Conservation (phyloP, 2,113 vertebrate genomes). For the Dromaius novaehollandiae region DNA sequence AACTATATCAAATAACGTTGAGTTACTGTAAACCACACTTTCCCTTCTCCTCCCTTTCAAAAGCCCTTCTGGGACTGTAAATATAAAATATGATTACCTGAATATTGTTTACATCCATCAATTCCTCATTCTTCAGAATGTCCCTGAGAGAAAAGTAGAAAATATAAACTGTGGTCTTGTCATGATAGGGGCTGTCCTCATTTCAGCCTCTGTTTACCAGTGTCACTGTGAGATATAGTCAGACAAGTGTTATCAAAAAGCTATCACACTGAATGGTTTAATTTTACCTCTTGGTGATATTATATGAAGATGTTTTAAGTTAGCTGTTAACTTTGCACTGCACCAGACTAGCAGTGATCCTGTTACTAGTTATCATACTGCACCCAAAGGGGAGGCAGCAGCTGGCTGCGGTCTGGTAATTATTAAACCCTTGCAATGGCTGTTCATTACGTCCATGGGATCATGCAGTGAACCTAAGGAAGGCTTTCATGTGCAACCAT, state of each 20-base stretch:
- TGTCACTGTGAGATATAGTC: background rate
- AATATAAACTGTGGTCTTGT: conserved; percentile 9
- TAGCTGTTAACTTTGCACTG: background rate
- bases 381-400: background rate
- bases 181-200: background rate
- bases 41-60: background rate
- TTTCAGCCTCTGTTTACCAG: conserved; percentile 22
- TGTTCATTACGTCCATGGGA: background rate
- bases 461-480: background rate
- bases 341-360: background rate
- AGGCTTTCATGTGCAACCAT: accelerated
- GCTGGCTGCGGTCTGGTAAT: accelerated
- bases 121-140: background rate
- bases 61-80: background rate
- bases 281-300: background rate
- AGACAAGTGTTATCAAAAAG: background rate
- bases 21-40: background rate
- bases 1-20: background rate
- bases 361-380: background rate
- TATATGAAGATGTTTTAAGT: background rate
- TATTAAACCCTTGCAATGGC: background rate
- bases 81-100: conserved; percentile 10
- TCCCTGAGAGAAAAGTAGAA: background rate
- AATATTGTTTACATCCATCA: conserved; percentile 52
- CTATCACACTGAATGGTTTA: background rate